A percentile compares a stretch with the other conserved stretches of the same genome.
Evolutionary conservation across 2,113 vertebrate genomes (phyloP).

Genomic region (Muntiacus reevesi): DNA sequence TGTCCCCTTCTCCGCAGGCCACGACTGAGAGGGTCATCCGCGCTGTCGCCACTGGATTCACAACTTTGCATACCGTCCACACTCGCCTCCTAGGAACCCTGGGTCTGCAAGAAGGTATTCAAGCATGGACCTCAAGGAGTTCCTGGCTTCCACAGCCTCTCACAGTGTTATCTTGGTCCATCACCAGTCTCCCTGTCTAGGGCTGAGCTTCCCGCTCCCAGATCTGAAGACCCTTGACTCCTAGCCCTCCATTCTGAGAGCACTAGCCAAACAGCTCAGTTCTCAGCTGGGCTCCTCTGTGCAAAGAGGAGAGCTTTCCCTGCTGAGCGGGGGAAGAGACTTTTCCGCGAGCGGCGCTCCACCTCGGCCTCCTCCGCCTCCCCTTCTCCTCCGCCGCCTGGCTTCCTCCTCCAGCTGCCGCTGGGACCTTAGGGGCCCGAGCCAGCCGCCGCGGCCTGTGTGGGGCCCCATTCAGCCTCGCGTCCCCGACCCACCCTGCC

Average conservation of each 20-base stretch:
- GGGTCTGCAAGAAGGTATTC: not conserved
- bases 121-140: not conserved
- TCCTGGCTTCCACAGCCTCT: not conserved
- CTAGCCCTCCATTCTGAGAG: not conserved
- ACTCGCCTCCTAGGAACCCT: conserved; percentile 89
- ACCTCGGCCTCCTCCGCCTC: conserved; percentile 57
- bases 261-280: not conserved
- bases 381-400: conserved; percentile 60
- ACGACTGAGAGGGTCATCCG: conserved; percentile 99
- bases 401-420: conserved; percentile 72
- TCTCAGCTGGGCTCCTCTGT: not conserved
- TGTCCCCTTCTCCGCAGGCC: conserved; percentile 92
- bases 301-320: conserved; percentile 52
- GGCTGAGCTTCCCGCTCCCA: not conserved
- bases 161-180: not conserved
- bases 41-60: conserved; percentile 99
- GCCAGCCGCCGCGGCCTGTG: conserved; percentile 75
- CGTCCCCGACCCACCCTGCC: conserved; percentile 68
- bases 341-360: conserved; percentile 43
- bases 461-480: conserved; percentile 72
- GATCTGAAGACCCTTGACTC: not conserved
- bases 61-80: conserved; percentile 99
- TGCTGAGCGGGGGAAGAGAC: conserved; percentile 67
- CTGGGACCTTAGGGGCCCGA: conserved; percentile 72
- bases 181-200: not conserved